Base-by-base conservation (phyloP, 2,888 invertebrate species). In the Graphium colonna region DNA sequence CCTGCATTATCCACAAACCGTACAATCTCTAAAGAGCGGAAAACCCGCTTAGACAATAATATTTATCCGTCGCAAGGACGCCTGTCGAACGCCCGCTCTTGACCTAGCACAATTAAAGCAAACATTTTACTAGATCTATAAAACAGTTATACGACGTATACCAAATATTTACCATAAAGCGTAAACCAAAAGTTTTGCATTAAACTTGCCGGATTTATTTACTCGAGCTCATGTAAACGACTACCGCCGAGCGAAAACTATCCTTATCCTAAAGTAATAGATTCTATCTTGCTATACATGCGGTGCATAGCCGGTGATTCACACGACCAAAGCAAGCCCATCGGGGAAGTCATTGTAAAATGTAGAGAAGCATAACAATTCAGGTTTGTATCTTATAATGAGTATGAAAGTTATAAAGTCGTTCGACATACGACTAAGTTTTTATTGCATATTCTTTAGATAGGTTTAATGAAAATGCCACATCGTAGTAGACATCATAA, bases 111-210 rank as follows among this genome's bases (percentile, higher is more conserved):
- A 88, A 87, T 87, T 83, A 86, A 86, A 86, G 82, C 82, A 87
- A 88, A 87, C 87, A 87, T 87, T 86, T 85, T 82, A 87, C 85
- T 86, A 79, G 78, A 85, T 84, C 88, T 87, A 87, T 89, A 88
- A 87, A 89, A 85, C 85, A 80, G 82, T 82, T 84, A 84, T 80
- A 85, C 85, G 85, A 82, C 81, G 82, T 82, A 81, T 79, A 87
- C 87, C 82, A 89, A 88, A 89, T 89, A 89, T 89, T 89, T 89
- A 89, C 87, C 87, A 88, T 88, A 86, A 86, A 87, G 83, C 86
- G 88, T 88, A 87, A 88, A 88, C 87, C 86, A 84, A 87, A 87
- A 87, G 82, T 85, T 88, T 88, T 87, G 88, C 88, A 88, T 86
- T 86, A 82, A 85, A 84, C 84, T 84, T 73, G 77, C 78, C 73